Conservation (phyloP, 2,113 vertebrate genomes). For the Amia ocellicauda region DNA sequence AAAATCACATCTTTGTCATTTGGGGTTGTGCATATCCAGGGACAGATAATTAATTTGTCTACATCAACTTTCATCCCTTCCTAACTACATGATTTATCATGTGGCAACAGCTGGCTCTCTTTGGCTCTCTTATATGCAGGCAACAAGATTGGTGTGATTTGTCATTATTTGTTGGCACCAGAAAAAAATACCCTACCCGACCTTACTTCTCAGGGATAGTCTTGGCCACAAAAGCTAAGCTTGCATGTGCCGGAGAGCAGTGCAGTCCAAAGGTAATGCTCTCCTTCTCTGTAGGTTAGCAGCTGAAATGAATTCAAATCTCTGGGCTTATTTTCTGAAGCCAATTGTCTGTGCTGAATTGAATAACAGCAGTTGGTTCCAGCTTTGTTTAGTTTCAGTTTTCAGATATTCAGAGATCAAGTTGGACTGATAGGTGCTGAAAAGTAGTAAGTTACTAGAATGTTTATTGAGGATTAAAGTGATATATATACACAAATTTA, state of each 20-base stretch:
- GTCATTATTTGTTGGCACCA: background rate
- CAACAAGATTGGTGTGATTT: slow-evolving; percentile 10
- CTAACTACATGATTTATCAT: slow-evolving; percentile 19
- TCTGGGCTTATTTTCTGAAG: no score
- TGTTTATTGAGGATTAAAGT: background rate
- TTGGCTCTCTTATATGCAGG: background rate
- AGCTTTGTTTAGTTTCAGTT: no score
- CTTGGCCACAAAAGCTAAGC: background rate
- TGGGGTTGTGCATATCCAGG: slow-evolving; percentile 8
- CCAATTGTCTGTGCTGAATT: no score
- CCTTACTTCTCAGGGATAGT: background rate
- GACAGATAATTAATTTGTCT: slow-evolving; percentile 24
- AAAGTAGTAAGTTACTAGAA: no score
- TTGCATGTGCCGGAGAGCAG: background rate
- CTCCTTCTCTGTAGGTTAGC: no score
- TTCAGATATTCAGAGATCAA: no score
- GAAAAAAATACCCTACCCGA: background rate
- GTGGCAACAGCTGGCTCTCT: slow-evolving; percentile 16
- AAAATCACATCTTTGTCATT: background rate
- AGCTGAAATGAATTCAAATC: no score
- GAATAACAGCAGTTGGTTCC: no score
- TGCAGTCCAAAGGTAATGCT: no score
- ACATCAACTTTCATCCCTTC: slow-evolving; percentile 26
- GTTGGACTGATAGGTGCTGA: no score
- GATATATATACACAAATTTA: background rate